Conservation (phyloP, 2,888 invertebrate species). For the Ephialtes manifestator region DNA sequence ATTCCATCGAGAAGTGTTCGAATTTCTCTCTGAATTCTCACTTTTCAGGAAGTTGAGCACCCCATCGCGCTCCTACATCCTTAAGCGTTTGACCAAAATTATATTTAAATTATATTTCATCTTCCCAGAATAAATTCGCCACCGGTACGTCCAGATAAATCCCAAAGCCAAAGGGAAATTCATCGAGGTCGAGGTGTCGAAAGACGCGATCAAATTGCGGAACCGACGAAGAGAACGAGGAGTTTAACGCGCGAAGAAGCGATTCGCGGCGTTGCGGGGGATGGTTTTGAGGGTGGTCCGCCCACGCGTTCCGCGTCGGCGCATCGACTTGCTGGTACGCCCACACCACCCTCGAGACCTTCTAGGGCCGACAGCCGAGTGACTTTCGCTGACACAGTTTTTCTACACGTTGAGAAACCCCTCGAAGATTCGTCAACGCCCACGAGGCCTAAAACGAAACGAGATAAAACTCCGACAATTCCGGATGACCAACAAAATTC, state of each 20-base stretch:
- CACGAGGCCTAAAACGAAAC: slow-evolving; percentile 74
- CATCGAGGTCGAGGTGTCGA: slow-evolving; percentile 80
- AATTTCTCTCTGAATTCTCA: too few relatives aligned
- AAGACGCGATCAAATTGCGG: slow-evolving; percentile 80
- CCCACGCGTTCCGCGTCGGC: slow-evolving; percentile 79
- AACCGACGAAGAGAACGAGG: slow-evolving; percentile 81
- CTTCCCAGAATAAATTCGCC: slow-evolving; percentile 74
- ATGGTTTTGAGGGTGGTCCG: slow-evolving; percentile 71
- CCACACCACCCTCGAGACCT: slow-evolving; percentile 72
- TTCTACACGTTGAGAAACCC: slow-evolving; percentile 73
- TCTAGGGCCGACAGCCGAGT: slow-evolving; percentile 83
- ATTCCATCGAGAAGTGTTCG: too few relatives aligned
- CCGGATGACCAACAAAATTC: slow-evolving; percentile 34
- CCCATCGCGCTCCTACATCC: background rate
- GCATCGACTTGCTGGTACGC: slow-evolving; percentile 75
- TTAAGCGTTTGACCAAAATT: background rate
- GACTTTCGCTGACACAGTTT: slow-evolving; percentile 80
- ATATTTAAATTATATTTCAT: background rate
- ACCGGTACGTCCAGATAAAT: slow-evolving; percentile 80
- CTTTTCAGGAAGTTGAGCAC: too few relatives aligned
- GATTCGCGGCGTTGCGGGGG: slow-evolving; percentile 69
- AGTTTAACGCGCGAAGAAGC: slow-evolving; percentile 83
- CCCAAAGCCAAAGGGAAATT: slow-evolving; percentile 83
- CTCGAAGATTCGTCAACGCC: slow-evolving; percentile 73
- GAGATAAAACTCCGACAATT: slow-evolving; percentile 60